Evolutionary conservation across 1,140 invertebrate species (phyloP).

Genomic region (Caerostris extrusa): DNA sequence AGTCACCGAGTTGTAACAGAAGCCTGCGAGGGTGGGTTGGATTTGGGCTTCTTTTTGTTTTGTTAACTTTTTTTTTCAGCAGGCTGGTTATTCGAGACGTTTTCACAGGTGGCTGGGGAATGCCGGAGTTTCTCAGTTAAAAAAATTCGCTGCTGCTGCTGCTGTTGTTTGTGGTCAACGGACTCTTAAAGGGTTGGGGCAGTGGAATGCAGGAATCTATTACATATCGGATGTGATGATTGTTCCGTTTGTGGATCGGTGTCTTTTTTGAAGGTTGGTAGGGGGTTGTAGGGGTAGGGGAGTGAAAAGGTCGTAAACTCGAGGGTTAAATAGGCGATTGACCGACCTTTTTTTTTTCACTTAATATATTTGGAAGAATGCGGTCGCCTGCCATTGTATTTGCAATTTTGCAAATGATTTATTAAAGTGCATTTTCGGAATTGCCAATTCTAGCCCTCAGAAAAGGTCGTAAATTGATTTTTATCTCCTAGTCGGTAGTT

Average conservation of each 20-base stretch:
- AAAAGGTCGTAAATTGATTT: conserved; percentile 17
- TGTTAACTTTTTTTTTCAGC: neutral
- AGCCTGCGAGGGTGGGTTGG: conserved; percentile 25
- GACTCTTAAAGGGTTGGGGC: conserved; percentile 44
- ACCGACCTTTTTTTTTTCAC: neutral
- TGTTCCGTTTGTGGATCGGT: conserved; percentile 2
- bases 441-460: neutral
- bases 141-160: neutral
- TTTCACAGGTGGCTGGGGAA: conserved; percentile 32
- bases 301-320: conserved; percentile 20
- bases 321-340: conserved; percentile 31
- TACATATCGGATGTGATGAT: conserved; percentile 34
- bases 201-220: conserved; percentile 16
- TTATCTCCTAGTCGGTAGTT: neutral
- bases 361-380: neutral
- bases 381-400: neutral
- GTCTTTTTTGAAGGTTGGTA: neutral
- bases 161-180: conserved; percentile 37
- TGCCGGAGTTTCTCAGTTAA: neutral
- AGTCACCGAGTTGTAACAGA: conserved; percentile 26
- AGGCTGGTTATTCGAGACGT: conserved; percentile 28
- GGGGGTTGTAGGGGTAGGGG: neutral
- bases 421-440: neutral
- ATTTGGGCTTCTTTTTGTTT: too few species aligned
- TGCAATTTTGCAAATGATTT: neutral